Evolutionary conservation across 2,888 invertebrate species (phyloP), one percentile per base, ranked within the genome.

Genomic region (Andrena bicolor): DNA sequence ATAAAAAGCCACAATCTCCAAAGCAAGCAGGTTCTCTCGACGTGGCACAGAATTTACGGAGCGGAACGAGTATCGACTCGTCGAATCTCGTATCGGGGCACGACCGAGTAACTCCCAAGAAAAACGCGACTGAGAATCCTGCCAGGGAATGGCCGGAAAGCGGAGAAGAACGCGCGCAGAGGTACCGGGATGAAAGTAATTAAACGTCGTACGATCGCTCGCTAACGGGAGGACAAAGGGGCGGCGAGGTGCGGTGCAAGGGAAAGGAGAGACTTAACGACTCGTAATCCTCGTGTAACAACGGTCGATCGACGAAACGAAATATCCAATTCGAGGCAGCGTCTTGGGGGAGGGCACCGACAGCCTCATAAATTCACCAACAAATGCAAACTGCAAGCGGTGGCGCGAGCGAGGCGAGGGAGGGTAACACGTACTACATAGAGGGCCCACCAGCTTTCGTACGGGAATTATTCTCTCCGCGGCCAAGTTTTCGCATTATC

Each of bases 401-500:
- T 20, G 49, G 60, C 13, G 75, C 28, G 35, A 26, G 20, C 60
- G 66, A 58, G 53, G 28, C 68, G 53, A 26, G 58, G 26, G 32
- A 16, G 13, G 28, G 83, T 74, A 65, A 74, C 76, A 60, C 58
- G 76, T 61, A 73, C n/a, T 23, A 58, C 69, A 51, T 28, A 28
- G 28, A 48, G 49, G 48, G 51, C 7, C 48, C 28, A 1, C 10
- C 30, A 3, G 60, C 56, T 51, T 60, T 28, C 70, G 53, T 58
- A n/a, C 77, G 32, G 16, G 2, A 70, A 75, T 76, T 83, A 85
- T 85, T 82, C 77, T 78, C 80, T 30, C 32, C 79, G 58, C 41
- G 69, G 61, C 28, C 79, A 86, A 88, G 83, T 89, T 88, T 79
- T 82, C 86, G 82, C 83, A 83, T 89, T 86, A 89, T 81, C 80